Conservation (phyloP, 2,888 invertebrate species). For the Pristionchus arcanus region DNA sequence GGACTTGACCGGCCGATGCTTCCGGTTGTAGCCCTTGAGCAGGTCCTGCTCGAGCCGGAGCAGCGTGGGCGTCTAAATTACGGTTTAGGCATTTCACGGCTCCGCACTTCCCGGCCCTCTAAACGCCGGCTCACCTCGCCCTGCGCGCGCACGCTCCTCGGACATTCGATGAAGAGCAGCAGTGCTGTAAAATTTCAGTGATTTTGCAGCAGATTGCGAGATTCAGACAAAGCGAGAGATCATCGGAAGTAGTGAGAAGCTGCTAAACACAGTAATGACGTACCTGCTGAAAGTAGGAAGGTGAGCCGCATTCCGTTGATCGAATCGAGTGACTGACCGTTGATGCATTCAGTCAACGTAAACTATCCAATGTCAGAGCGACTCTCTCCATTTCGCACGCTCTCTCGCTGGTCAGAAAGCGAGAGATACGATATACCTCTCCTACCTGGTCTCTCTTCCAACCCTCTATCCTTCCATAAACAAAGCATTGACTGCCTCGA, state of each 20-base stretch:
- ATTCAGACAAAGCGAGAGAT: too few species aligned
- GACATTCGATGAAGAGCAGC: neutral
- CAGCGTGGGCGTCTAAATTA: neutral
- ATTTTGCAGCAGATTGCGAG: neutral
- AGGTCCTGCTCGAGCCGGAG: conserved; percentile 17
- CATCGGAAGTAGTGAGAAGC: too few species aligned
- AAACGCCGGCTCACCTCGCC: conserved; percentile 8
- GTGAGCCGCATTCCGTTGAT: neutral
- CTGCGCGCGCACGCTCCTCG: neutral
- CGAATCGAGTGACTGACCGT: neutral
- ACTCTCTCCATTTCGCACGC: neutral
- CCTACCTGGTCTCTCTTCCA: neutral
- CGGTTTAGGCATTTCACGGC: neutral
- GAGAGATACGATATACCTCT: neutral
- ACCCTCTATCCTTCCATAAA: neutral
- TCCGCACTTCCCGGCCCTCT: neutral
- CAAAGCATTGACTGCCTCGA: neutral
- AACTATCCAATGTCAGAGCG: neutral
- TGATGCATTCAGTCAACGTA: neutral
- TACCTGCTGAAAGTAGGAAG: neutral
- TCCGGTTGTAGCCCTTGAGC: conserved; percentile 65
- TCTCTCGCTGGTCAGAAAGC: neutral
- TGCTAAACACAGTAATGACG: neutral
- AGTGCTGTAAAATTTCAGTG: neutral
- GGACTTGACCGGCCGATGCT: conserved; percentile 75